Percentiles rank a stretch among this genome's conserved stretches.
These are phyloP conservation scores for Deilephila porcellus DNA, from an alignment of 2,888 invertebrate species.

Conservation along the genomic window DNA sequence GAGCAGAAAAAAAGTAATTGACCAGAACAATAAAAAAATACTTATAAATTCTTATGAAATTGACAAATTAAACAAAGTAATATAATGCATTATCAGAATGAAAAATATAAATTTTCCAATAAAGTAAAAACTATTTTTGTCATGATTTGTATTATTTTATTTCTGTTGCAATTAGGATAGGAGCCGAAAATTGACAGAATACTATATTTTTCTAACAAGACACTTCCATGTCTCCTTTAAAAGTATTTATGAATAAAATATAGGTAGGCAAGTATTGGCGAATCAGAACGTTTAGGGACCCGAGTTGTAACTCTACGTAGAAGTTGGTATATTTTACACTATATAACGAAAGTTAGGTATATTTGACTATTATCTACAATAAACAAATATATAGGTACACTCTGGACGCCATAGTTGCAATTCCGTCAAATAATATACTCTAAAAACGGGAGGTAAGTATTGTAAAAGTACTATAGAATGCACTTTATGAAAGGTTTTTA, in stretches of 20 bases:
- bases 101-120: too few relatives aligned
- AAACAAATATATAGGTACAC: slow-evolving; percentile 26
- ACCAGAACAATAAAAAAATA: too few relatives aligned
- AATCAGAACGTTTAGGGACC: neutral
- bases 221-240: too few relatives aligned
- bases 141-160: too few relatives aligned
- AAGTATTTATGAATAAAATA: neutral
- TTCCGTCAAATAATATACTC: slow-evolving; percentile 22
- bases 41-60: too few relatives aligned
- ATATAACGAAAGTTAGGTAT: slow-evolving; percentile 23
- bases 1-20: too few relatives aligned
- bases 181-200: too few relatives aligned
- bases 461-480: neutral
- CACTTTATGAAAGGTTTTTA: neutral
- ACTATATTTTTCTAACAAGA: too few relatives aligned
- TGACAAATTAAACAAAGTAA: too few relatives aligned
- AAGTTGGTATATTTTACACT: slow-evolving; percentile 5
- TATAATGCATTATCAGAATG: too few relatives aligned
- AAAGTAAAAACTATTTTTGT: too few relatives aligned
- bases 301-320: neutral
- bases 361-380: slow-evolving; percentile 26
- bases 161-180: too few relatives aligned
- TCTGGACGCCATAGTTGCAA: slow-evolving; percentile 27
- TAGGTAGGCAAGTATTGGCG: neutral
- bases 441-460: neutral